A percentile compares a stretch with the other conserved stretches of the same genome.
Conservation (phyloP, 2,888 invertebrate species). For the Lutraria lutraria region DNA sequence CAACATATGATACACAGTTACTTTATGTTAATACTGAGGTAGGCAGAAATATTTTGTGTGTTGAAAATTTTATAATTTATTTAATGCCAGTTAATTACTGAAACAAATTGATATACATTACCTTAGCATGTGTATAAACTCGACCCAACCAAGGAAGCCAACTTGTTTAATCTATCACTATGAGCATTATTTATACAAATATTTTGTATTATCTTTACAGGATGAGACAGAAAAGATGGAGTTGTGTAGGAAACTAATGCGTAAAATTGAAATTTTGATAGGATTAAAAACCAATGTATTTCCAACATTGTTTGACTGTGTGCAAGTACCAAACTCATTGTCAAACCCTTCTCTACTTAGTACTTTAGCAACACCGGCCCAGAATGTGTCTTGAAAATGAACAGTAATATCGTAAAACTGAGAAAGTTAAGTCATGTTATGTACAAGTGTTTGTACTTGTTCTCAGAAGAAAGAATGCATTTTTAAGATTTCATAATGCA, state of each 20-base stretch:
- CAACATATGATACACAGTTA: conserved; percentile 51
- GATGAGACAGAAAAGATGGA: conserved; percentile 47
- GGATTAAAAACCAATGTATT: conserved; percentile 35
- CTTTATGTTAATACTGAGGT: conserved; percentile 58
- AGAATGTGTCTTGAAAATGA: neutral
- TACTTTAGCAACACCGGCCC: neutral
- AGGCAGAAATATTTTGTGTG: neutral
- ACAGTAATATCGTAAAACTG: too few species aligned
- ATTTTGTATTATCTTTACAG: conserved; percentile 30
- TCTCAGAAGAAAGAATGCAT: too few species aligned
- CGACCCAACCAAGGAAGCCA: too few species aligned
- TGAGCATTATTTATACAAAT: too few species aligned
- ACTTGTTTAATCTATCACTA: too few species aligned
- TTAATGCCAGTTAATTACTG: too few species aligned
- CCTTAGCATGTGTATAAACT: too few species aligned
- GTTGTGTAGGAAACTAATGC: conserved; percentile 48
- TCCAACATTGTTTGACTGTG: conserved; percentile 50
- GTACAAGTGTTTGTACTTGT: too few species aligned
- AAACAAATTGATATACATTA: too few species aligned
- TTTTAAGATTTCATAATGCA: too few species aligned
- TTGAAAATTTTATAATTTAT: too few species aligned
- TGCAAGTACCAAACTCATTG: neutral
- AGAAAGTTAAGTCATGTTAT: too few species aligned
- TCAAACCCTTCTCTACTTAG: neutral
- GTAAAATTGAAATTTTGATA: conserved; percentile 47